A percentile compares a stretch with the other conserved stretches of the same genome.
These are phyloP conservation scores for Acanthurus lineatus DNA, from an alignment of 2,797 vertebrate genomes.

Conservation along the genomic window DNA sequence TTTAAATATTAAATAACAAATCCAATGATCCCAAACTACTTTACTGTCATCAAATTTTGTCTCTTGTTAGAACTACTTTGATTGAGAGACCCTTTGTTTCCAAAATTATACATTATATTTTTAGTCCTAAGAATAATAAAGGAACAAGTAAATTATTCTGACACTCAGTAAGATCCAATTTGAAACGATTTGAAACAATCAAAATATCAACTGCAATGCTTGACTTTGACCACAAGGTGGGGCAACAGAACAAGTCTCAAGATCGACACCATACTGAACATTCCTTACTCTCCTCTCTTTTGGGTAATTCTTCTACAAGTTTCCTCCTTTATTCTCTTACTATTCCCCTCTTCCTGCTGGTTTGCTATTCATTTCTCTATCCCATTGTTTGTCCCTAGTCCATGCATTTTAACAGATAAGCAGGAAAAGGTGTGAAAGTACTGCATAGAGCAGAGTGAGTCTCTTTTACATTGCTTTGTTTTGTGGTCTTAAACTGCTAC, in stretches of 20 bases:
- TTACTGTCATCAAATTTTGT: too few relatives aligned
- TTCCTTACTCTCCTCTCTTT: not conserved
- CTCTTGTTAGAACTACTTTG: too few relatives aligned
- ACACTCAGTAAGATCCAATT: not conserved
- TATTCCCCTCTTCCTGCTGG: not conserved
- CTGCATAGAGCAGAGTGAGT: not conserved
- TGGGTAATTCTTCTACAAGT: not conserved
- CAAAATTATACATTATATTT: too few relatives aligned
- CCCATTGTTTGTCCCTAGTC: not conserved
- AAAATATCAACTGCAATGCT: not conserved
- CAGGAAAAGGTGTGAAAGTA: slow-evolving; percentile 50
- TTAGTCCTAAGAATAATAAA: too few relatives aligned
- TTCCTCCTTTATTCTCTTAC: not conserved
- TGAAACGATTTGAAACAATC: not conserved
- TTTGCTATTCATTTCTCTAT: slow-evolving; percentile 1
- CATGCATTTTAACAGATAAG: slow-evolving; percentile 15
- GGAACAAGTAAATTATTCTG: not conserved
- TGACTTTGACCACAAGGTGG: slow-evolving; percentile 55
- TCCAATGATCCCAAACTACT: too few relatives aligned
- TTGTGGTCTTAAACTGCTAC: slow-evolving; percentile 8
- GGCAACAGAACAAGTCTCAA: not conserved
- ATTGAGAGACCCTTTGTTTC: too few relatives aligned
- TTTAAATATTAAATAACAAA: too few relatives aligned
- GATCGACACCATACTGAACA: not conserved
- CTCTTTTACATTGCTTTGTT: slow-evolving; percentile 19